Conservation (phyloP, 1,140 invertebrate genomes). For the Holcopasites calliopsidis region DNA sequence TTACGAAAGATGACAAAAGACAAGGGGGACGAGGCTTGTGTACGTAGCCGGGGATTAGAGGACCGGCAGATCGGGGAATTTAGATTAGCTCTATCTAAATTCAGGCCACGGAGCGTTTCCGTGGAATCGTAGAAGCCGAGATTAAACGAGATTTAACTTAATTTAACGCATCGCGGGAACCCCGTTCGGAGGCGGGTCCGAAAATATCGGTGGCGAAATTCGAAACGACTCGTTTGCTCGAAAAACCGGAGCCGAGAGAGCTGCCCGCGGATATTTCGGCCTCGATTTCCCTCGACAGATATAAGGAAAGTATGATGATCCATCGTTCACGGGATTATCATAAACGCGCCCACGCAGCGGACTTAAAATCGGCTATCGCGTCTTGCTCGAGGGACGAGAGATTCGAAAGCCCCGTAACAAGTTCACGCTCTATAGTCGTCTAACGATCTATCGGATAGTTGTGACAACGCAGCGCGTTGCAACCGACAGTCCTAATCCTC, state of each 20-base stretch:
- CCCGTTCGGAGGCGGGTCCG: neutral
- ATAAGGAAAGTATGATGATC: neutral
- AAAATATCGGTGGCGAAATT: constrained; percentile 42
- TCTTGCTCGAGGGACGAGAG: neutral
- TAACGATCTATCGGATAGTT: neutral
- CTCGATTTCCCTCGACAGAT: neutral
- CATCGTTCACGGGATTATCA: constrained; percentile 15
- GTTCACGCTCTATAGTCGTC: neutral
- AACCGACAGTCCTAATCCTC: constrained; percentile 17
- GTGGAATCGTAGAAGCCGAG: constrained; percentile 33
- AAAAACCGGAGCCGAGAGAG: neutral
- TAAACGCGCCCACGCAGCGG: constrained; percentile 25
- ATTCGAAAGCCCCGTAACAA: neutral
- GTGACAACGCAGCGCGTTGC: neutral
- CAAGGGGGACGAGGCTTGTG: neutral
- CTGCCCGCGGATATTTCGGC: neutral
- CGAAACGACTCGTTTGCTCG: neutral
- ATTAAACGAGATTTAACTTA: constrained; percentile 47
- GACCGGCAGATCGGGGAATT: constrained; percentile 34
- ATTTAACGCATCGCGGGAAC: constrained; percentile 32
- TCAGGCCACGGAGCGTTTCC: constrained; percentile 26
- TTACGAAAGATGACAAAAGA: constrained; percentile 26
- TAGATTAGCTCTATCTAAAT: constrained; percentile 45
- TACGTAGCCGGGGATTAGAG: constrained; percentile 24
- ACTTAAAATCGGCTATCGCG: neutral